Conservation (phyloP, 2,797 vertebrate species). For the Chaetodon trifasciatus region DNA sequence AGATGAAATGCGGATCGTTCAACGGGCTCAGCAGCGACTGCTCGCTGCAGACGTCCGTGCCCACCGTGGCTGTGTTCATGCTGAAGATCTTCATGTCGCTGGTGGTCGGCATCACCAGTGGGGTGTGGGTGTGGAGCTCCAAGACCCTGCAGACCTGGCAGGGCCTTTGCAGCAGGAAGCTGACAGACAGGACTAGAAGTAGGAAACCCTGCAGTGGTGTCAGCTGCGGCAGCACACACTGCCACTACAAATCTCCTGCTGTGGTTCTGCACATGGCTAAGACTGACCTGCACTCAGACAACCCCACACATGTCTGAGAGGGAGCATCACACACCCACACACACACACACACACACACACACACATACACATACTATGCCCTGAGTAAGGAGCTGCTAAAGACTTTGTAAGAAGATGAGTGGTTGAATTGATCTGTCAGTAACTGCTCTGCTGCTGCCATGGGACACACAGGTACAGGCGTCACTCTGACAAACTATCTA, state of each 20-base stretch:
- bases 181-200: conserved; percentile 89
- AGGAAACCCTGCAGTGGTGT: conserved; percentile 91
- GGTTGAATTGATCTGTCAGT: conserved; percentile 62
- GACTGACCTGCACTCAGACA: conserved; percentile 93
- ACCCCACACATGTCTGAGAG: conserved; percentile 92
- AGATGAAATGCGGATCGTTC: conserved; percentile 86
- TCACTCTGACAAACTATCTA: conserved; percentile 66
- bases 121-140: conserved; percentile 99
- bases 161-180: conserved; percentile 93
- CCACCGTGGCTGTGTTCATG: conserved; percentile 96
- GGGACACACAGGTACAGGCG: conserved; percentile 61
- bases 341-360: not conserved
- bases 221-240: conserved; percentile 90
- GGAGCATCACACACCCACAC: not conserved
- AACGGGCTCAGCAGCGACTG: conserved; percentile 88
- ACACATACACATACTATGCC: conserved; percentile 31
- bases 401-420: conserved; percentile 62
- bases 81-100: conserved; percentile 99
- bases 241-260: conserved; percentile 94
- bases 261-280: conserved; percentile 95
- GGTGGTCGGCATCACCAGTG: conserved; percentile 98
- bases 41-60: conserved; percentile 91
- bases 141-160: conserved; percentile 99
- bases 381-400: conserved; percentile 79
- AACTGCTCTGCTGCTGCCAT: conserved; percentile 72